A percentile compares a stretch with the other conserved stretches of the same genome.
phyloP scores from a whole-genome alignment of 2,113 vertebrate genomes.

The Amia ocellicauda region DNA sequence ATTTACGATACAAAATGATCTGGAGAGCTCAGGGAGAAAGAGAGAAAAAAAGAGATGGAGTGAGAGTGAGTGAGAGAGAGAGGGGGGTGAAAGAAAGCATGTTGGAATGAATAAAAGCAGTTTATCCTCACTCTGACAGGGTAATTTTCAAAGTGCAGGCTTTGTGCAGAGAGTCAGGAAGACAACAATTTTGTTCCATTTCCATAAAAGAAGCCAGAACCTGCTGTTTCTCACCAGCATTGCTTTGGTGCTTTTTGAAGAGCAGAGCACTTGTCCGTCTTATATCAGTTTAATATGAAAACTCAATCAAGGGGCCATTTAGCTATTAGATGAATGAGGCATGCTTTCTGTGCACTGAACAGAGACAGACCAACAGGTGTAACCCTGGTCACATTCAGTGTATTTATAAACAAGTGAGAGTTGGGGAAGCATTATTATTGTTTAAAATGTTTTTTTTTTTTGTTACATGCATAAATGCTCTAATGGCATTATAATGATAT shows the following conservation, averaged over 20 bases:
- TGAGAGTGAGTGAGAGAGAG: conserved; percentile 31
- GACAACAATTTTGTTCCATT: conserved; percentile 90
- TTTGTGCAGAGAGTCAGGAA: conserved; percentile 76
- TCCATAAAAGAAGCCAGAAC: conserved; percentile 85
- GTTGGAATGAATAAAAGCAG: conserved; percentile 65
- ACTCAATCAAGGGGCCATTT: neutral
- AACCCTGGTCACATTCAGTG: no score
- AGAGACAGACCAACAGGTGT: no score
- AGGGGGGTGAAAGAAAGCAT: conserved; percentile 37
- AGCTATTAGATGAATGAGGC: neutral
- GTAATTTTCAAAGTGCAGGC: conserved; percentile 71
- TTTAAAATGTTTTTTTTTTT: no score
- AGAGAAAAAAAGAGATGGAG: neutral
- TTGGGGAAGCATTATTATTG: no score
- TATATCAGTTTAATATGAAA: conserved; percentile 25
- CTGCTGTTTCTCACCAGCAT: conserved; percentile 46
- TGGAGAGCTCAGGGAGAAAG: neutral
- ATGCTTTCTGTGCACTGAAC: neutral
- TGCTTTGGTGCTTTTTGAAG: conserved; percentile 22
- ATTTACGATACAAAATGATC: conserved; percentile 54
- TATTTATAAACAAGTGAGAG: no score
- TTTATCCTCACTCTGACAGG: conserved; percentile 67
- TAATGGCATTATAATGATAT: no score
- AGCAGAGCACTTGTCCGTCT: conserved; percentile 21
- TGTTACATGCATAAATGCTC: no score